Percentiles rank a stretch among this genome's conserved stretches.
Conservation (phyloP, 2,888 invertebrate genomes). For the Calliopum simillimum region DNA sequence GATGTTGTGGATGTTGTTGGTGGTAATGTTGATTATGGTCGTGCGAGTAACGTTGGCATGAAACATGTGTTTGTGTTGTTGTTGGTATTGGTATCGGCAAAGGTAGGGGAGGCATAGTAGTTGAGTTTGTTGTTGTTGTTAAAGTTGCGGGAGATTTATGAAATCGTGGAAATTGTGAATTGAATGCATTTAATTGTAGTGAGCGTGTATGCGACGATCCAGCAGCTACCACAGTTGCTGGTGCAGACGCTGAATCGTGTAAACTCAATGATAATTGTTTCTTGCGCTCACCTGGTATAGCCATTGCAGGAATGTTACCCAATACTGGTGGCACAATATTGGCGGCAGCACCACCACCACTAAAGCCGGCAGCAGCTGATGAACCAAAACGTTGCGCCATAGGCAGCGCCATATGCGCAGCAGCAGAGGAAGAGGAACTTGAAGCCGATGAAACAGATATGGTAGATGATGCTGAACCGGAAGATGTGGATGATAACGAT, state of each 20-base stretch:
- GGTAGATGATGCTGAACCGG: slow-evolving; percentile 56
- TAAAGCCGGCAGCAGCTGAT: slow-evolving; percentile 39
- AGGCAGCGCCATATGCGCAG: slow-evolving; percentile 47
- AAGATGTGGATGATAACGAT: slow-evolving; percentile 60
- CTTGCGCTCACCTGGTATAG: slow-evolving; percentile 69
- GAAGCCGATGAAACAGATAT: slow-evolving; percentile 55
- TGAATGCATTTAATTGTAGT: background rate
- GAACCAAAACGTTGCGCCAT: slow-evolving; percentile 56
- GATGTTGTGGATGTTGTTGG: background rate
- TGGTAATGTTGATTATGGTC: background rate
- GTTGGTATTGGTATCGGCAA: background rate
- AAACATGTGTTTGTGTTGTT: background rate
- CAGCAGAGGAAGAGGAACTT: slow-evolving; percentile 56
- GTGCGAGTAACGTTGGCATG: background rate
- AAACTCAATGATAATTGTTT: slow-evolving; percentile 73
- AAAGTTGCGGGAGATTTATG: slow-evolving; percentile 1
- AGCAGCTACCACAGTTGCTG: slow-evolving; percentile 6
- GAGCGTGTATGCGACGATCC: background rate
- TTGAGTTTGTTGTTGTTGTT: slow-evolving; percentile 15
- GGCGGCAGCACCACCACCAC: slow-evolving; percentile 48
- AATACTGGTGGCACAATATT: slow-evolving; percentile 39
- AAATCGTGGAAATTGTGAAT: background rate
- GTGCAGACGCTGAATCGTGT: slow-evolving; percentile 44
- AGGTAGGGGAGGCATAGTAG: background rate
- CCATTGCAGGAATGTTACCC: slow-evolving; percentile 36